Conservation (phyloP, 2,888 invertebrate genomes). For the Lycaena phlaeas region DNA sequence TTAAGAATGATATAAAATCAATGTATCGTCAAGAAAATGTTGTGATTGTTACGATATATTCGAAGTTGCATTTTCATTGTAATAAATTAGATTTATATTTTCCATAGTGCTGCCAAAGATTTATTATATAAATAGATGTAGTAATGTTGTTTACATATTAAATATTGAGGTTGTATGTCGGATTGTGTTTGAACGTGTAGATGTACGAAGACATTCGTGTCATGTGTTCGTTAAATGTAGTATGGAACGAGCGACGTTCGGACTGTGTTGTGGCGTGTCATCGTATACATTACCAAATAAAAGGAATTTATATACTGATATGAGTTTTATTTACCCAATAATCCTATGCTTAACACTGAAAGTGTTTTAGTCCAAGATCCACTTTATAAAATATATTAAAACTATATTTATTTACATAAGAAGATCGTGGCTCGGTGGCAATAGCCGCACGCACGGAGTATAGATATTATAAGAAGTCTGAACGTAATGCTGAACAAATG, state of each 20-base stretch:
- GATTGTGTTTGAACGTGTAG: slow-evolving; percentile 12
- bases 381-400: too few species aligned
- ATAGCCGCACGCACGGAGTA: too few species aligned
- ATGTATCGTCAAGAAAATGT: slow-evolving; percentile 63
- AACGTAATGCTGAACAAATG: too few species aligned
- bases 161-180: slow-evolving; percentile 64
- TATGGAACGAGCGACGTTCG: slow-evolving; percentile 32
- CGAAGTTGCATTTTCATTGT: slow-evolving; percentile 69
- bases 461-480: too few species aligned
- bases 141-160: slow-evolving; percentile 63
- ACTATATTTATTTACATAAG: too few species aligned
- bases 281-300: slow-evolving; percentile 58
- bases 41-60: slow-evolving; percentile 67
- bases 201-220: slow-evolving; percentile 11
- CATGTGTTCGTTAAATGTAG: slow-evolving; percentile 31
- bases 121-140: slow-evolving; percentile 63
- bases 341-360: too few species aligned
- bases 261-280: slow-evolving; percentile 28
- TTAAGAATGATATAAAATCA: slow-evolving; percentile 30
- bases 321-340: slow-evolving; percentile 20
- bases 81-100: slow-evolving; percentile 69
- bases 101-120: slow-evolving; percentile 74
- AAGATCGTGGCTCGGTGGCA: too few species aligned
- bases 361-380: too few species aligned
- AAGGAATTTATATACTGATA: slow-evolving; percentile 38